Base-by-base conservation (phyloP, 2,113 vertebrate genomes). In the Geococcyx californianus region DNA sequence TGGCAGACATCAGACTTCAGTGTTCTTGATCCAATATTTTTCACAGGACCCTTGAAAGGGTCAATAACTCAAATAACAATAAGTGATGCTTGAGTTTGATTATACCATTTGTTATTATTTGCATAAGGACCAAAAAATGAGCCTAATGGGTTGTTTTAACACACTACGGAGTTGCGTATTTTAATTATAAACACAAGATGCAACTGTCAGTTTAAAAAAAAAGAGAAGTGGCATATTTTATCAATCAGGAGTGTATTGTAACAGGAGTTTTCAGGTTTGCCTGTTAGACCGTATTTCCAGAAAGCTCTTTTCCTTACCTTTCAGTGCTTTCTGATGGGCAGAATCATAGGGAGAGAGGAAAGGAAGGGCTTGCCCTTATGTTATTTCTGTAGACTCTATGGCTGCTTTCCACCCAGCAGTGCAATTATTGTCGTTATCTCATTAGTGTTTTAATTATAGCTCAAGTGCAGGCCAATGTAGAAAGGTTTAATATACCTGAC, bases 191-290 rank as follows among this genome's bases (percentile, higher is more conserved):
- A 72, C 44, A 70, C 25, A 21, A 80, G 42, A 89, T 11, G 29
- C 13, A 66, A 31, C 9, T 20, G 33, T 23, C 20, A 55, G 25
- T 29, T 79, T 13, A 49, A 51, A 29, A 28, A 47, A 11, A 14
- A 33, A 10, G 6, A 1, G 1, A 0, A 1, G 4, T 5, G 6
- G 13, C 8, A 44, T 9, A 72, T 31, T 90, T 82, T 23, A 44
- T 40, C 56, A 40, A 52, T 63, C n/a, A 69, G 40, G 47, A 82
- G 7, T 15, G 12, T 51, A 25, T 8, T 58, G 21, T 21, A 91
- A 42, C 11, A 58, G 21, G 10, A 73, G 6, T 6, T 88, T 91
- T 89, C 26, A 67, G 16, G 59, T 66, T 58, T 70, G 20, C 38
- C 51, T 51, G 55, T 55, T 4, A 51, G 42, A 36, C 36, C 49